Base-by-base conservation (phyloP, 2,113 vertebrate genomes). In the Corythornis madagascariensis region DNA sequence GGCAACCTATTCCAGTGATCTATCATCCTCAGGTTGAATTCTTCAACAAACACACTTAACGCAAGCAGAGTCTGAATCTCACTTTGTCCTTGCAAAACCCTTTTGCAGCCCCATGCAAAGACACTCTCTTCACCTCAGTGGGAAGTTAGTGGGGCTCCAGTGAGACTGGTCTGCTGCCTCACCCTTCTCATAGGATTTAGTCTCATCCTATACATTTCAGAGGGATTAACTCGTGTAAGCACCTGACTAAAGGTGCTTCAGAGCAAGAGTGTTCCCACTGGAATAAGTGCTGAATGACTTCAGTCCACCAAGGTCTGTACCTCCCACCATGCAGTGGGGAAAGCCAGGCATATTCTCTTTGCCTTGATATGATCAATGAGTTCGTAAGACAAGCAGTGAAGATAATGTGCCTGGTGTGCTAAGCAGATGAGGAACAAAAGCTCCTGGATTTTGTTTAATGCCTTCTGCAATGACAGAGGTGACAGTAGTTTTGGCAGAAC, bases 321-420 rank as follows among this genome's bases (percentile, higher is more conserved):
- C 26, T 53, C 3, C 1, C 3, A 19, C 10, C 21, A 25, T 0
- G 0, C 43, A 21, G 33, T 2, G 6, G 35, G 52, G 31, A 59
- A 48, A 91, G 14, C 25, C 43, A 61, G 77, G 52, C 9, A 6
- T 1, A 3, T 25, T 40, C 43, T 88, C 76, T 66, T 53, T 63
- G 42, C 18, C 38, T 43, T 8, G 0, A 0, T 42, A 28, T 8
- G 13, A 22, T 13, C 35, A 71, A 25, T 1, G 31, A 83, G 59
- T 0, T 3, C 2, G 24, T 48, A 69, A 75, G 7, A 22, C 10
- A 24, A 86, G 42, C 19, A 24, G 21, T 12, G 43, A 52, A 64
- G 57, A 24, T 31, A 38, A 28, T 1, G 13, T 14, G 18, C 10
- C 45, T 24, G 6, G 6, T 31, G 53, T 12, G 14, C 57, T 40